Conservation (phyloP, 2,113 vertebrate genomes). For the Pogona vitticeps region DNA sequence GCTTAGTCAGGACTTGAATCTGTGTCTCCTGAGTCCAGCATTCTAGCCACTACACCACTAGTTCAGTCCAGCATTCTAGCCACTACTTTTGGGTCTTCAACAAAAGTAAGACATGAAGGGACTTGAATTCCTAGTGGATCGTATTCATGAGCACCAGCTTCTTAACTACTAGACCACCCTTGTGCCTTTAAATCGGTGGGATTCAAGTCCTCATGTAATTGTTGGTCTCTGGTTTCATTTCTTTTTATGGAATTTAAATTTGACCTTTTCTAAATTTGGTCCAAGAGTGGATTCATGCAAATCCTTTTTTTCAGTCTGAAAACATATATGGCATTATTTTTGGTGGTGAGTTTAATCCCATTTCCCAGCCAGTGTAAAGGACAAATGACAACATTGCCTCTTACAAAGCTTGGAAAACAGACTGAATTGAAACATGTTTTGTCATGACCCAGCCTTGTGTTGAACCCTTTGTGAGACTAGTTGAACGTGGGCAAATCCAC, state of each 20-base stretch:
- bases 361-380: neutral
- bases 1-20: no score
- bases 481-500: neutral
- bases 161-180: no score
- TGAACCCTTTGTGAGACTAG: neutral
- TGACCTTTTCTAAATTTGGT: neutral
- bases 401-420: neutral
- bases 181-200: neutral
- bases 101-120: no score
- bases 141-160: no score
- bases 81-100: no score
- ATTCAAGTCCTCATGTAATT: neutral
- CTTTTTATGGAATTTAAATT: neutral
- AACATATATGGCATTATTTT: neutral
- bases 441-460: neutral
- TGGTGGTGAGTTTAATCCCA: neutral
- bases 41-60: no score
- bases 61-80: no score
- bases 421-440: constrained; percentile 1
- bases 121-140: no score
- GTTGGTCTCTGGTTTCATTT: neutral
- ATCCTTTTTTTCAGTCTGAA: neutral
- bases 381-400: neutral
- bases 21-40: no score
- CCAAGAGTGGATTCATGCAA: neutral